Evolutionary conservation across 2,888 invertebrate genomes (phyloP), one percentile per base, ranked within the genome.

Genomic region (Chloromyia formosa): DNA sequence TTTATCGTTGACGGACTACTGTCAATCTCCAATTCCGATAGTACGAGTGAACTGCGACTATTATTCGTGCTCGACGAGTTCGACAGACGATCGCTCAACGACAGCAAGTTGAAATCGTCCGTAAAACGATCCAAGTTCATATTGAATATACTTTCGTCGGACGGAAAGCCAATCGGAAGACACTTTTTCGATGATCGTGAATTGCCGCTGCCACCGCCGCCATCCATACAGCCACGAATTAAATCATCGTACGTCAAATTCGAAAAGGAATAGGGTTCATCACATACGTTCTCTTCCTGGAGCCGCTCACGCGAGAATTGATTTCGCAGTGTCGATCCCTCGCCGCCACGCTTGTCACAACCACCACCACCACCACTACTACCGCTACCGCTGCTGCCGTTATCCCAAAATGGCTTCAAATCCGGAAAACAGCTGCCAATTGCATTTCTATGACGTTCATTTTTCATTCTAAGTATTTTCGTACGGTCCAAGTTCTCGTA

Each of bases 81-180:
- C 54, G 73, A 69, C 35, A 76, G 23, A 1, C 75, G 68, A 58
- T 74, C 75, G 18, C 72, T 69, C 23, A 69, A 53, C 5, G 62
- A 71, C 16, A 77, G 22, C 22, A 77, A 69, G 58, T 75, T 75
- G 58, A 75, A 77, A 49, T 77, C 77, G 68, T 77, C 75, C 1
- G 75, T 73, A 42, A 77, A 77, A 4, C 74, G 64, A 54, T 79
- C 79, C 64, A 79, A 77, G 76, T 78, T 79, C 74, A 79, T 79
- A 72, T 79, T 79, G 71, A 79, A 79, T 54, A 79, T 53, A 77
- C 77, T 79, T 35, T 79, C 79, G 61, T 78, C 78, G 73, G 78
- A 78, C 68, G 78, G 77, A 75, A 77, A 79, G 56, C 76, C 77
- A 75, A 77, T 75, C 18, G 76, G 75, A 76, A 69, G 62, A 74